Evolutionary conservation across 2,888 invertebrate species (phyloP).

Genomic region (Dyspetes luteomarginatus): DNA sequence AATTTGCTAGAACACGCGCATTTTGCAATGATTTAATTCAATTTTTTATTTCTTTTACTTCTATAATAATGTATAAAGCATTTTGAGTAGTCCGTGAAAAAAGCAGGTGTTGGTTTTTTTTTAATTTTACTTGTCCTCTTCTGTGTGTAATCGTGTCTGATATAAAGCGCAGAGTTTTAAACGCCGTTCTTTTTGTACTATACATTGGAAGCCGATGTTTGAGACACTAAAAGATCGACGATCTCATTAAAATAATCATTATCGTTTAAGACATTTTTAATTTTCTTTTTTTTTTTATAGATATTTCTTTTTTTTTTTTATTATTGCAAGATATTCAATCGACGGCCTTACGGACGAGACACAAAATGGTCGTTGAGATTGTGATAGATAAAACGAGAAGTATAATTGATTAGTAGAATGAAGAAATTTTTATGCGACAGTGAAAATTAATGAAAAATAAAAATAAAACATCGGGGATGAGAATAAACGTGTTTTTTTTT

Average conservation of each 20-base stretch:
- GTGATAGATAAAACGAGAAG: not conserved
- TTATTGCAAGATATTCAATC: conserved; percentile 27
- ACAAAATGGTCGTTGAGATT: not conserved
- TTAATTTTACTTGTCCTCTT: not conserved
- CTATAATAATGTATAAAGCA: conserved; percentile 28
- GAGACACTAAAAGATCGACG: conserved; percentile 10
- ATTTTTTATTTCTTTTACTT: conserved; percentile 44
- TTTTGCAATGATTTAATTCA: conserved; percentile 37
- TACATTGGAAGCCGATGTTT: conserved; percentile 39
- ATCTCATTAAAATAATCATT: conserved; percentile 21
- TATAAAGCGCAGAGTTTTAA: conserved; percentile 9
- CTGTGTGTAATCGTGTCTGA: not conserved
- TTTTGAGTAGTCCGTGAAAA: conserved; percentile 33
- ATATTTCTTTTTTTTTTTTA: not conserved
- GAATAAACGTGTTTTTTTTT: not conserved
- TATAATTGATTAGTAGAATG: not conserved
- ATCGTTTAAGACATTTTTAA: not conserved
- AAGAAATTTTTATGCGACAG: conserved; percentile 1
- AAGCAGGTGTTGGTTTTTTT: conserved; percentile 12
- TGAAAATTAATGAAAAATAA: not conserved
- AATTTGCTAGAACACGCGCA: not conserved
- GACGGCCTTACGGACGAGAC: not conserved
- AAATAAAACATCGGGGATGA: not conserved
- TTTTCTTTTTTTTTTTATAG: not conserved
- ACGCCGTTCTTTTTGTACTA: conserved; percentile 37